phyloP scores from a whole-genome alignment of 1,140 invertebrate species.

The Drosophila mauritiana region DNA sequence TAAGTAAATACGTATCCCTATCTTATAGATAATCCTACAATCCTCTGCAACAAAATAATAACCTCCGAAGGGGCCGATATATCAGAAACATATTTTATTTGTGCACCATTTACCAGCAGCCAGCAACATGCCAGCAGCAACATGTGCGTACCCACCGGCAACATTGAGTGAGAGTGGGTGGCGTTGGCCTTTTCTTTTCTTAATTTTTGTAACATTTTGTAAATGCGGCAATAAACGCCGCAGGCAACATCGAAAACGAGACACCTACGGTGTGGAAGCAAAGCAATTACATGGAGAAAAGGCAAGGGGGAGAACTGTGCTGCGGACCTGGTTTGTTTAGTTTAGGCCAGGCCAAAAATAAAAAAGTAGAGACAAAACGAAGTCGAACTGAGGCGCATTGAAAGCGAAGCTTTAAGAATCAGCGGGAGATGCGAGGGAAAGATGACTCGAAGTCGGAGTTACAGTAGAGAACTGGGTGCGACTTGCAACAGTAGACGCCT shows the following conservation, averaged over 20 bases:
- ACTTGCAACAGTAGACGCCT: conserved; percentile 75
- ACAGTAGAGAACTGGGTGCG: conserved; percentile 55
- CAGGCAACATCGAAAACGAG: conserved; percentile 53
- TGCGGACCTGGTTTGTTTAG: conserved; percentile 33
- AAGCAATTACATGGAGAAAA: conserved; percentile 50
- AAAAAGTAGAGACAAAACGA: not conserved
- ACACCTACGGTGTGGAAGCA: conserved; percentile 37
- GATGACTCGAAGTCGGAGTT: conserved; percentile 43
- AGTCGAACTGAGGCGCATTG: conserved; percentile 54
- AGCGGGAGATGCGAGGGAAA: conserved; percentile 24
- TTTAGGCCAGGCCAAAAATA: conserved; percentile 23
- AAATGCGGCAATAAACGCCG: conserved; percentile 49
- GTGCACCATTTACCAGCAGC: conserved; percentile 6
- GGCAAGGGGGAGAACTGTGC: conserved; percentile 19
- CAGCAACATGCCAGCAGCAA: conserved; percentile 17
- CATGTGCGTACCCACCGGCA: conserved; percentile 9
- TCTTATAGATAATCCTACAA: not conserved
- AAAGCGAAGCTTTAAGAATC: conserved; percentile 68
- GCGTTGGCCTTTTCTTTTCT: conserved; percentile 6
- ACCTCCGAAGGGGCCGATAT: not conserved
- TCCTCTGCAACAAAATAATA: not conserved
- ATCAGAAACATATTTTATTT: not conserved
- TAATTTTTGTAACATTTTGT: conserved; percentile 56
- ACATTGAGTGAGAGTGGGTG: conserved; percentile 23
- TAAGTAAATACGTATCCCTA: no score